Base-by-base conservation (phyloP, 2,797 vertebrate genomes). In the Rhinoraja longicauda region DNA sequence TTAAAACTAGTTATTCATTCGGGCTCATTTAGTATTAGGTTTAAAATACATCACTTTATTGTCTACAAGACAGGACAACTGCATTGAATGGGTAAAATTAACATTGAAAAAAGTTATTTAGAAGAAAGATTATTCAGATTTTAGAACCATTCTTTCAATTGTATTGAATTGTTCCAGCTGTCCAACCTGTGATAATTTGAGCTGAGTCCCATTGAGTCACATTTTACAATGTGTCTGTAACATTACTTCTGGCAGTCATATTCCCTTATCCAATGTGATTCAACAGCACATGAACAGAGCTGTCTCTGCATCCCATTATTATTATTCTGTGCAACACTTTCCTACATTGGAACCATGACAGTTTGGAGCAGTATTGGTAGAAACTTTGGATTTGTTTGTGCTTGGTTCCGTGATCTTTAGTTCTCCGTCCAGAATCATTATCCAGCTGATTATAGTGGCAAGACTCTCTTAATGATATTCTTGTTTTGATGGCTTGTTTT, bases 231-330 rank as follows among this genome's bases (percentile, higher is more conserved):
- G 53, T 72, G 10, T 72, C 67, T 90, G n/a, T 45, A 39, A 67
- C 84, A n/a, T 62, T 59, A 90, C 15, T 90, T 90, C 39, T 90
- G 21, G 62, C 62, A 90, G 26, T 19, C 17, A 67, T 17, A 70
- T 90, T 19, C 36, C 19, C 64, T 21, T 32, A 90, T 90, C n/a
- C 32, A 70, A 36, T 21, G 39, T 72, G 86, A 32, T 36, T 72
- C 17, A 72, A 26, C 36, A 90, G 36, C 64, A 45, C 36, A 70
- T 90, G 88, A 72, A 19, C 67, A 62, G 17, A 90, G 67, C 39
- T 32, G 24, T 90, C 88, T 90, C 64, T 70, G 88, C 19, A 36
- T 90, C 67, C 45, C 88, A 90, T 90, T 72, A 90, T 90, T 72
- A 90, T 72, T 90, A 64, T 72, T n/a, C 88, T 70, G 88, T 36